These are phyloP conservation scores for Oreochromis niloticus DNA, from an alignment of 2,113 vertebrate species.

Conservation along the genomic window DNA sequence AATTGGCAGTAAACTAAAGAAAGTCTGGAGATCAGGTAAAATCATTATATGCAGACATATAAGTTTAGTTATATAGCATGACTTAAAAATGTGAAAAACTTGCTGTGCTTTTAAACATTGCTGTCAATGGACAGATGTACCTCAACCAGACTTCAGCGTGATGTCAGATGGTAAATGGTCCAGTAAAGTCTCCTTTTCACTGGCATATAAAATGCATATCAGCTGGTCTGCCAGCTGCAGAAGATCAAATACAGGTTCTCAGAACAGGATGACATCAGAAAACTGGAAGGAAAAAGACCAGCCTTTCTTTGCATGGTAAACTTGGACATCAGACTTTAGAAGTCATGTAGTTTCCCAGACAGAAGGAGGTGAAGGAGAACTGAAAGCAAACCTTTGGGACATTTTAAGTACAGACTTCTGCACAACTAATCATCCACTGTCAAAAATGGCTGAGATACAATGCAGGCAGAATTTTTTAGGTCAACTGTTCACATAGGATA, in stretches of 20 bases:
- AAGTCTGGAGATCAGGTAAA: conserved; percentile 15
- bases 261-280: conserved; percentile 51
- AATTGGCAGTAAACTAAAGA: conserved; percentile 5
- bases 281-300: conserved; percentile 44
- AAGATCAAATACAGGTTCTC: conserved; percentile 53
- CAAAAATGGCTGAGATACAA: conserved; percentile 39
- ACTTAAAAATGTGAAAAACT: conserved; percentile 14
- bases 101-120: conserved; percentile 2
- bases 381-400: conserved; percentile 41
- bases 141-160: conserved; percentile 40
- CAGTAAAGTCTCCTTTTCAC: conserved; percentile 42
- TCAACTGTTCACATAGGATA: background rate
- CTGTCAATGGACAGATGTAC: conserved; percentile 17
- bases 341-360: conserved; percentile 54
- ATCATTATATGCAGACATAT: background rate
- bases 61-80: background rate
- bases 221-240: conserved; percentile 54
- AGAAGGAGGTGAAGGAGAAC: conserved; percentile 9
- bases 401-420: conserved; percentile 55
- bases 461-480: background rate
- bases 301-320: conserved; percentile 12
- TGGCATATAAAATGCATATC: conserved; percentile 57
- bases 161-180: conserved; percentile 50
- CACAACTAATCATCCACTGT: conserved; percentile 59
- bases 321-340: conserved; percentile 19